phyloP scores from a whole-genome alignment of 2,888 invertebrate genomes.

The Melangyna quadrimaculata region DNA sequence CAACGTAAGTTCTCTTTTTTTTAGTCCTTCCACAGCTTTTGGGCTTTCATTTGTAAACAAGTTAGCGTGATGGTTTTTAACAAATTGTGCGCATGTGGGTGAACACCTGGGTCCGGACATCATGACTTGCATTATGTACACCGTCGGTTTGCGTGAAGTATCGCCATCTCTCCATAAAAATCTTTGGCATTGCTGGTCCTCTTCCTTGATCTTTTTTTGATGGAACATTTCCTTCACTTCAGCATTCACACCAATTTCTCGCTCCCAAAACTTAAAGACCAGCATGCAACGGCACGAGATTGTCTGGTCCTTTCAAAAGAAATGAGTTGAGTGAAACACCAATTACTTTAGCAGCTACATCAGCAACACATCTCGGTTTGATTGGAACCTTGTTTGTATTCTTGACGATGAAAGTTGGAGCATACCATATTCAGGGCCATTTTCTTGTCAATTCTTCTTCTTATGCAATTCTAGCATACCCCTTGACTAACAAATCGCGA shows the following conservation, averaged over 20 bases:
- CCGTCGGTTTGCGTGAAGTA: too few relatives aligned
- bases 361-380: slow-evolving; percentile 45
- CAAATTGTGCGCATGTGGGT: slow-evolving; percentile 24
- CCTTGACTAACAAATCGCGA: slow-evolving; percentile 28
- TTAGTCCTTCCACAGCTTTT: slow-evolving; percentile 45
- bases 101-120: slow-evolving; percentile 61
- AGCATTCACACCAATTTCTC: too few relatives aligned
- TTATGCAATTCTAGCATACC: slow-evolving; percentile 55
- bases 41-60: slow-evolving; percentile 4
- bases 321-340: too few relatives aligned
- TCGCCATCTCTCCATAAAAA: too few relatives aligned
- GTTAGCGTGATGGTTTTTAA: too few relatives aligned
- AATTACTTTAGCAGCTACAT: slow-evolving; percentile 50
- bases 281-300: too few relatives aligned
- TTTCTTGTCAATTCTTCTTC: slow-evolving; percentile 20
- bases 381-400: slow-evolving; percentile 44
- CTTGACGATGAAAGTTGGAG: slow-evolving; percentile 70
- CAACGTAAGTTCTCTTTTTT: slow-evolving; percentile 43
- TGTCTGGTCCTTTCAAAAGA: too few relatives aligned
- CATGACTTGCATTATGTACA: too few relatives aligned
- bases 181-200: too few relatives aligned
- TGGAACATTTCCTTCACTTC: too few relatives aligned
- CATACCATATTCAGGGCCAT: slow-evolving; percentile 70
- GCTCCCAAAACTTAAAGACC: too few relatives aligned
- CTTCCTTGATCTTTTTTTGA: too few relatives aligned